A percentile compares a stretch with the other conserved stretches of the same genome.
phyloP scores from a whole-genome alignment of 2,113 vertebrate species.

The Porphyrio hochstetteri region DNA sequence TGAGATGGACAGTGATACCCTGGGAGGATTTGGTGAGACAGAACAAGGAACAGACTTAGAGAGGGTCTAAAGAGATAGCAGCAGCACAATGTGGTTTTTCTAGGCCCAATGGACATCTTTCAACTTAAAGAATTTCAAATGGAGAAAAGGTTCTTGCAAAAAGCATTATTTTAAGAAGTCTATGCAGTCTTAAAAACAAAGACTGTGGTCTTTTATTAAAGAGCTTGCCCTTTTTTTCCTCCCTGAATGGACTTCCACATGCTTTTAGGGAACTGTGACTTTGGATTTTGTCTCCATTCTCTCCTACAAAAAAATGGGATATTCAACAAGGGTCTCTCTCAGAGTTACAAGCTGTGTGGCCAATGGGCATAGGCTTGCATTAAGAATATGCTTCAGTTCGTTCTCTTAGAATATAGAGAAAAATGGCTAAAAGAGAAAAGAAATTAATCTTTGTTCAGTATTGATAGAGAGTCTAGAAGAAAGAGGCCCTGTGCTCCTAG shows the following conservation, averaged over 20 bases:
- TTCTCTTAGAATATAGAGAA: not conserved
- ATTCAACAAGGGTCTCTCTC: not conserved
- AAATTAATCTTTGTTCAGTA: not conserved
- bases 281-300: not conserved
- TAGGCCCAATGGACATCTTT: not conserved
- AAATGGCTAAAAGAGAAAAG: not conserved
- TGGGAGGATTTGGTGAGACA: not conserved
- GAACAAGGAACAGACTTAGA: not conserved
- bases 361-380: not conserved
- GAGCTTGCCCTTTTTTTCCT: accelerated
- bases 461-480: not conserved
- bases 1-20: not conserved
- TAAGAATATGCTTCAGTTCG: not conserved
- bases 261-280: not conserved
- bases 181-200: not conserved
- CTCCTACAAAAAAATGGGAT: not conserved
- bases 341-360: not conserved
- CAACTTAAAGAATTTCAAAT: not conserved
- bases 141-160: not conserved
- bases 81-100: not conserved
- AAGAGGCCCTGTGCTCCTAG: not conserved
- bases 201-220: not conserved
- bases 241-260: not conserved
- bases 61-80: not conserved
- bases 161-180: not conserved